These are phyloP conservation scores for Brachionus paranguensis DNA, from an alignment of 1,140 invertebrate genomes.

Conservation along the genomic window DNA sequence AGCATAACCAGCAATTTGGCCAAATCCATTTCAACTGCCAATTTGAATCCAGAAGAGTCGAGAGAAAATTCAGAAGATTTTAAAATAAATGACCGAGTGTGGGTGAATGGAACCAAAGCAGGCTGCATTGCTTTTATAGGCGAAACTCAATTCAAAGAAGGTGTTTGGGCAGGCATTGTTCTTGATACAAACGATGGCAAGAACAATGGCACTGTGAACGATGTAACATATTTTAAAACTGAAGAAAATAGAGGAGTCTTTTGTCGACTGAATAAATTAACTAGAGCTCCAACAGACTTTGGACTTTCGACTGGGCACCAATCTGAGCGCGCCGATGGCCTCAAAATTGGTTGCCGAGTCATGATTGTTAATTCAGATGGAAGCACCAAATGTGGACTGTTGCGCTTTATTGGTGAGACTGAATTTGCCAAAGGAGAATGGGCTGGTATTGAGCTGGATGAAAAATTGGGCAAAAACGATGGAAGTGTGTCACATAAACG, in stretches of 20 bases:
- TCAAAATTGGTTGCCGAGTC: conserved; percentile 13
- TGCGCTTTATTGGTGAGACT: conserved; percentile 75
- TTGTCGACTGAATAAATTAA: conserved; percentile 78
- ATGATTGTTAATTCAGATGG: background rate
- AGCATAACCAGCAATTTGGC: background rate
- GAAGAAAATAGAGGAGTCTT: conserved; percentile 87
- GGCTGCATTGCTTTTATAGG: conserved; percentile 93
- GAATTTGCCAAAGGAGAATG: conserved; percentile 84
- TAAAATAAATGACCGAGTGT: conserved; percentile 86
- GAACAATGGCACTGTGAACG: conserved; percentile 57
- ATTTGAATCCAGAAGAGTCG: background rate
- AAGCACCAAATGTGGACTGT: conserved; percentile 73
- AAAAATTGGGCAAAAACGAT: conserved; percentile 88
- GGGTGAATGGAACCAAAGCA: conserved; percentile 88
- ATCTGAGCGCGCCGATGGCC: conserved; percentile 44
- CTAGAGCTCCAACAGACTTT: conserved; percentile 61
- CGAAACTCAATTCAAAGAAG: conserved; percentile 66
- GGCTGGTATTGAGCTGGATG: conserved; percentile 90
- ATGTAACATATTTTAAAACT: conserved; percentile 67
- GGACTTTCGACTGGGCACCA: background rate
- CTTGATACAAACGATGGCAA: conserved; percentile 54
- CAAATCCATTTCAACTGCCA: background rate
- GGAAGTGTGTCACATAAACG: conserved; percentile 79
- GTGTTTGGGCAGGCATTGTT: conserved; percentile 55
- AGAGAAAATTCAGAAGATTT: conserved; percentile 62